These are phyloP conservation scores for Vannuccia rotundouncinata DNA, from an alignment of 2,888 invertebrate genomes.

Conservation along the genomic window DNA sequence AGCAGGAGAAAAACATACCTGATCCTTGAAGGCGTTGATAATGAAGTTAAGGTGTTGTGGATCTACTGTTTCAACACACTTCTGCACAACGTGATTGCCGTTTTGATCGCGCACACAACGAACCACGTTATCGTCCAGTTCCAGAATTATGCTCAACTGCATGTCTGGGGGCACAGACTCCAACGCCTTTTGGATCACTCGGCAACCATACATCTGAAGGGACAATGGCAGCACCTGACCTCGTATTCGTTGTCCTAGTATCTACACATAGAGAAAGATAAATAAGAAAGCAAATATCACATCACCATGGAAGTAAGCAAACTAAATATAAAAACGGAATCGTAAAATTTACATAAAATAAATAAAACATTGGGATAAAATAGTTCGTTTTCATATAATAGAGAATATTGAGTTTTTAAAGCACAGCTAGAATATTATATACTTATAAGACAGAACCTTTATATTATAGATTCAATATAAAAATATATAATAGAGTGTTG, in stretches of 20 bases:
- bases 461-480: no score
- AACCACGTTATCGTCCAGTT: conserved; percentile 79
- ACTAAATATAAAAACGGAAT: no score
- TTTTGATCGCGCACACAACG: conserved; percentile 99
- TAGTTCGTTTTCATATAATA: no score
- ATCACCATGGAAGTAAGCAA: not conserved
- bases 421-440: no score
- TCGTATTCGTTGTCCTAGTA: conserved; percentile 72
- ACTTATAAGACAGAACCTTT: no score
- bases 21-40: conserved; percentile 71
- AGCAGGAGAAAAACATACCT: conserved; percentile 60
- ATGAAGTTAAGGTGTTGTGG: conserved; percentile 89
- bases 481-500: no score
- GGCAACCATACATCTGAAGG: conserved; percentile 94
- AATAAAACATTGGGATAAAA: no score
- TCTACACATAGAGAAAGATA: conserved; percentile 58
- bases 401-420: no score
- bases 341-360: no score
- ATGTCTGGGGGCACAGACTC: conserved; percentile 86
- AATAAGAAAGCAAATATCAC: not conserved
- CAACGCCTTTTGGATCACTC: conserved; percentile 92
- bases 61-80: conserved; percentile 97
- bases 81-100: conserved; percentile 98
- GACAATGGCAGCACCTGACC: conserved; percentile 79
- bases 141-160: conserved; percentile 59